Evolutionary conservation across 2,888 invertebrate genomes (phyloP), one percentile per base, ranked within the genome.

Genomic region (Tipula vernalis): DNA sequence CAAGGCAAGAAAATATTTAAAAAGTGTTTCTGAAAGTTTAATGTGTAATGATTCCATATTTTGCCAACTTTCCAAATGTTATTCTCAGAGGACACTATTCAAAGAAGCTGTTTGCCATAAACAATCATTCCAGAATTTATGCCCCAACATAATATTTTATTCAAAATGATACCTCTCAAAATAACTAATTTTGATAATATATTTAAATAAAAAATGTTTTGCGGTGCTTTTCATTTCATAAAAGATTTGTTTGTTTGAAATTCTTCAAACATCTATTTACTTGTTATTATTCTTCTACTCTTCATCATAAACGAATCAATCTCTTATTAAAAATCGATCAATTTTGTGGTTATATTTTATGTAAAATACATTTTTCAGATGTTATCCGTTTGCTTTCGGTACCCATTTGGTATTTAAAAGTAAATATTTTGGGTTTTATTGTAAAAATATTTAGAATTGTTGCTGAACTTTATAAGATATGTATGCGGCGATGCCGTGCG

Each of bases 311-410:
- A 71, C 71, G 71, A 28, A 71, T 71, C 71, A 71, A 71, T 71
- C 71, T 71, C 71, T 71, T 71, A 71, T 71, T 71, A 71, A 71
- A 71, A 71, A 71, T 71, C 71, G 71, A 71, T 71, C 71, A 71
- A 71, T 71, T 71, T 71, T 71, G 71, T 71, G 18, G 71, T 71
- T 71, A 28, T 71, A 28, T 28, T 28, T 71, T 71, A 71, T 71
- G 28, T 28, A 18, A 39, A 10, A 71, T 71, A 18, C 71, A 71
- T 28, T 15, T 28, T 71, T 71, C 18, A 28, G 71, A 71, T 71
- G 71, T 71, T 71, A 71, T 71, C 28, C 71, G 71, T 18, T 18
- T 10, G 28, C 71, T 71, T 71, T 18, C 71, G 71, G 71, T 71
- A 71, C 28, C 71, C 71, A 71, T 71, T 71, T 18, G 71, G 71